Evolutionary conservation across 2,888 invertebrate genomes (phyloP).

Genomic region (Strigamia transsilvanica): DNA sequence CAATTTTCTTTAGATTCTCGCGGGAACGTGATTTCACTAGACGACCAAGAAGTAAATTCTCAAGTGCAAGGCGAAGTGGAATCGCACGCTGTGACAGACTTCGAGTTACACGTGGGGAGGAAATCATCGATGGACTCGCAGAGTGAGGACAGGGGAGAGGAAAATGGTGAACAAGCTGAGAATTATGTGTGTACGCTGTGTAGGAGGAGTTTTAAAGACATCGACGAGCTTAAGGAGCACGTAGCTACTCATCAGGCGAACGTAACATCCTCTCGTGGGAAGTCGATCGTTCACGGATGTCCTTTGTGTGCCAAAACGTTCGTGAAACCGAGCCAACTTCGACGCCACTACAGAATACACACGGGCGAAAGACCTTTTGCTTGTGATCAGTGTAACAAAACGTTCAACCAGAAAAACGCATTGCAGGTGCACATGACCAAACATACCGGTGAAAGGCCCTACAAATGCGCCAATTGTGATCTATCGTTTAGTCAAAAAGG

Average conservation of each 20-base stretch:
- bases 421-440: slow-evolving; percentile 70
- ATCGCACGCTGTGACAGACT: neutral
- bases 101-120: neutral
- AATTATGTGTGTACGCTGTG: slow-evolving; percentile 59
- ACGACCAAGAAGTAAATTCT: neutral
- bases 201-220: slow-evolving; percentile 61
- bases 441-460: slow-evolving; percentile 70
- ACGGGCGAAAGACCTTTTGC: slow-evolving; percentile 71
- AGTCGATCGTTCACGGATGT: slow-evolving; percentile 59
- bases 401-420: slow-evolving; percentile 71
- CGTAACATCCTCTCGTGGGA: neutral
- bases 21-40: neutral
- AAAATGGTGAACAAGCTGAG: neutral
- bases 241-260: slow-evolving; percentile 59
- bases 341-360: slow-evolving; percentile 69
- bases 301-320: slow-evolving; percentile 68
- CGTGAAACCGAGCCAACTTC: slow-evolving; percentile 68
- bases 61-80: slow-evolving; percentile 1
- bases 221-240: slow-evolving; percentile 62
- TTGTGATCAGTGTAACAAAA: slow-evolving; percentile 70
- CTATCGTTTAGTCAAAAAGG: slow-evolving; percentile 71
- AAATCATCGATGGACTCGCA: neutral
- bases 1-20: slow-evolving; percentile 12
- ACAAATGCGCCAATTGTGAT: slow-evolving; percentile 70
- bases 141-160: neutral